Evolutionary conservation across 2,888 invertebrate species (phyloP), one percentile per base, ranked within the genome.

Genomic region (Oxytorus armatus): DNA sequence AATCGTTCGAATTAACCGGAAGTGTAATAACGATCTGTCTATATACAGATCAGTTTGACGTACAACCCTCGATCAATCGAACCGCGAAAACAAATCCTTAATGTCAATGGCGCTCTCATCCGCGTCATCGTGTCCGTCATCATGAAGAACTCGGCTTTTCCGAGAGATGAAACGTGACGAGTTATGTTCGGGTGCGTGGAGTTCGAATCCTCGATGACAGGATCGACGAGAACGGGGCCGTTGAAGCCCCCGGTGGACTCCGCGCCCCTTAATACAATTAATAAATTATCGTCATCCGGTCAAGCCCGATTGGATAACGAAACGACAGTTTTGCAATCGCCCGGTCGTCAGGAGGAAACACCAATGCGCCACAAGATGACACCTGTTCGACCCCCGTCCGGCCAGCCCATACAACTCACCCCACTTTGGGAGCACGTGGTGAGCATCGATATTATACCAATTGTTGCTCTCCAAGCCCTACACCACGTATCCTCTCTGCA

Each of bases 341-440:
- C 77, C 4, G 44, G 76, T 68, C 82, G 66, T 80, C 87, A 85
- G 10, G 59, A 55, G 36, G 4, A 25, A 53, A 63, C 66, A 16
- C 86, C 82, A 29, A 44, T 77, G 14, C 73, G 83, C 72, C 85
- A 85, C 59, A 88, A 86, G 81, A 90, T 90, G 89, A 88, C 88
- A 69, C 86, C 88, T 79, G 82, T 83, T 84, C 79, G 86, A 83
- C 85, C 89, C 36, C 73, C 86, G 33, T 83, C 86, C 65, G 89
- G 89, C 5, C 91, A 90, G 75, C 88, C 91, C 1, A 90, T 93
- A 73, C 95, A 93, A 82, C 93, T 97, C 78, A 96, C 96, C 55
- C 95, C 96, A 65, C 92, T 97, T 7, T 97, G 97, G 97, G 96
- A 97, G 92, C 94, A 96, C 89, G 95, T 96, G 85, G 94, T 91